Conservation (phyloP, 2,888 invertebrate species). For the Noctua janthina region DNA sequence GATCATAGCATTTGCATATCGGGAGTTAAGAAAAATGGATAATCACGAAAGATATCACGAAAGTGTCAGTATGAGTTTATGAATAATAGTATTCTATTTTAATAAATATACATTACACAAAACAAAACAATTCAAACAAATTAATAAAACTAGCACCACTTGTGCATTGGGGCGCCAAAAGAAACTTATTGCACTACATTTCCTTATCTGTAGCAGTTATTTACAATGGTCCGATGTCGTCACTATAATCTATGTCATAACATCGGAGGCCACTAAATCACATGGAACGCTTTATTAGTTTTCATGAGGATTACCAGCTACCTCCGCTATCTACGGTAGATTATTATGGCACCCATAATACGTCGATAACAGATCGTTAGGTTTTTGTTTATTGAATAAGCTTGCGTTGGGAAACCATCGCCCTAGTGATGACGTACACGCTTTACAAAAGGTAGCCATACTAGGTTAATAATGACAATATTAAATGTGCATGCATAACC, state of each 20-base stretch:
- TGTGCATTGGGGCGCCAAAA: not conserved
- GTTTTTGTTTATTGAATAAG: constrained; percentile 18
- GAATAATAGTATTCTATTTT: no score
- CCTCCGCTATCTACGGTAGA: constrained; percentile 30
- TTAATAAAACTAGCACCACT: not conserved
- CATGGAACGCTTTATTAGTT: constrained; percentile 41
- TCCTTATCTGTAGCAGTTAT: not conserved
- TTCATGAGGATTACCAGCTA: constrained; percentile 39
- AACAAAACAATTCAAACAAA: no score
- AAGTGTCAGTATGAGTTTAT: no score
- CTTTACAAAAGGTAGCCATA: no score
- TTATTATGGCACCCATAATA: constrained; percentile 25
- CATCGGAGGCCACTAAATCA: constrained; percentile 34
- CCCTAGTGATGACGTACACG: not conserved
- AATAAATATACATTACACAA: no score
- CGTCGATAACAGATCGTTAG: constrained; percentile 9
- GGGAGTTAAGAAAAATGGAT: no score
- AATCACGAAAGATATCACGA: no score
- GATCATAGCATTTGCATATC: no score
- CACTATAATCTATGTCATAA: constrained; percentile 35
- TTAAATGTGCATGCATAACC: no score
- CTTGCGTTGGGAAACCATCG: not conserved
- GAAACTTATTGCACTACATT: not conserved
- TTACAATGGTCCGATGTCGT: constrained; percentile 18
- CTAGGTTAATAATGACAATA: no score